A percentile compares a stretch with the other conserved stretches of the same genome.
Evolutionary conservation across 2,113 vertebrate genomes (phyloP).

Genomic region (Antigone vipio): DNA sequence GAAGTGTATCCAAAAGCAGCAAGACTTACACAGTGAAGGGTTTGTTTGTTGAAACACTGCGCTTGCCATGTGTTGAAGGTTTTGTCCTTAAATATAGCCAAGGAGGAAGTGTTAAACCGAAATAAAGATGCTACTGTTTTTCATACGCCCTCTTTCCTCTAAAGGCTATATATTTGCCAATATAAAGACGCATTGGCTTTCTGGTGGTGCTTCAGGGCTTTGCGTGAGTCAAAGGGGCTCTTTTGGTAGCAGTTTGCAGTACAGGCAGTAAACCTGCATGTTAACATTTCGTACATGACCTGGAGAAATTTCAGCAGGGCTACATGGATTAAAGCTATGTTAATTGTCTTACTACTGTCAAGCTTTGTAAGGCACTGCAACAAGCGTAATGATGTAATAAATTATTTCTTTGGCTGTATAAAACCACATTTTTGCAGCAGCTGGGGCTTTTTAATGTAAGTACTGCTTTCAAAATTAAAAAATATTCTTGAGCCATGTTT

Average conservation of each 20-base stretch:
- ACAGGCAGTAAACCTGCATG: neutral
- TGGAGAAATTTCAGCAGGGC: neutral
- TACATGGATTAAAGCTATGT: neutral
- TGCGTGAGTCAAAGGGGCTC: neutral
- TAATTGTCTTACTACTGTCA: neutral
- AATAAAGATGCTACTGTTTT: conserved; percentile 28
- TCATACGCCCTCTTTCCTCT: neutral
- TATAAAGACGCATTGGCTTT: neutral
- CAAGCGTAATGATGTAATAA: neutral
- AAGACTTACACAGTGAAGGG: neutral
- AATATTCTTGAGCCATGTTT: neutral
- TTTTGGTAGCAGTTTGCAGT: neutral
- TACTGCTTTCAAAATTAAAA: neutral
- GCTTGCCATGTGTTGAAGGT: neutral
- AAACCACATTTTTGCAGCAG: neutral
- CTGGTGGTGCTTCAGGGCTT: neutral
- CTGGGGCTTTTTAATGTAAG: neutral
- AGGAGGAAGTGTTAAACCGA: neutral
- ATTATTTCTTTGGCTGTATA: neutral
- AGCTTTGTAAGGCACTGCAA: neutral
- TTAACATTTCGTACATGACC: neutral
- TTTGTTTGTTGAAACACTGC: neutral
- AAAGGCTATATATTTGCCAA: neutral
- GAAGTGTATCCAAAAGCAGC: neutral
- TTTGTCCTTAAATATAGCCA: conserved; percentile 24